A percentile compares a stretch with the other conserved stretches of the same genome.
phyloP scores from a whole-genome alignment of 1,140 invertebrate species.

The Thrips palmi region DNA sequence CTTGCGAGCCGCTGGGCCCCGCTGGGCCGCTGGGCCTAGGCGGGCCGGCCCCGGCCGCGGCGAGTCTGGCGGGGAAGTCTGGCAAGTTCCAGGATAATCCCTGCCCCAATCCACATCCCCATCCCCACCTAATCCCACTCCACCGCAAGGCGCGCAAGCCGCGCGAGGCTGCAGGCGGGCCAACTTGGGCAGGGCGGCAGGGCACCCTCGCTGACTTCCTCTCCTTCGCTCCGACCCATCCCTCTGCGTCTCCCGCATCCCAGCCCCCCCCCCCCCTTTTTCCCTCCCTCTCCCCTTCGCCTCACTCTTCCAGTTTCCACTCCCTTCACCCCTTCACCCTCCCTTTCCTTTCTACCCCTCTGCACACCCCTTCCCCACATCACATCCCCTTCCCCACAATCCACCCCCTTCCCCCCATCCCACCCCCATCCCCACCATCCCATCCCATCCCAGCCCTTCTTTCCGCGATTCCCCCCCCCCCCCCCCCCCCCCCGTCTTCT shows the following conservation, averaged over 20 bases:
- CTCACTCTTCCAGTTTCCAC: conserved; percentile 15
- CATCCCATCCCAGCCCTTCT: neutral
- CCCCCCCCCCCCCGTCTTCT: conserved; percentile 8
- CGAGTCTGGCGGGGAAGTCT: too few species aligned
- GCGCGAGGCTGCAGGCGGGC: too few species aligned
- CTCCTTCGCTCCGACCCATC: conserved; percentile 7
- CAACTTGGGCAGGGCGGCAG: too few species aligned
- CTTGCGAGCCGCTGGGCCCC: too few species aligned
- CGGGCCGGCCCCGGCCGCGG: too few species aligned
- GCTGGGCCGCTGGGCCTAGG: too few species aligned
- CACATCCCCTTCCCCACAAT: conserved; percentile 1
- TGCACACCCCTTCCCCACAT: conserved; percentile 11
- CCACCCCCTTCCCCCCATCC: neutral
- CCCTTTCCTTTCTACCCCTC: conserved; percentile 7
- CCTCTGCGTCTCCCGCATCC: conserved; percentile 11
- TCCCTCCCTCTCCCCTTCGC: conserved; percentile 13
- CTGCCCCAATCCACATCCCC: too few species aligned
- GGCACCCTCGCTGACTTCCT: conserved; percentile 15
- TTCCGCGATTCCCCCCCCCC: conserved; percentile 4
- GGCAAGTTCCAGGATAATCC: too few species aligned
- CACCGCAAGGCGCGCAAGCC: too few species aligned
- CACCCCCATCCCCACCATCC: neutral
- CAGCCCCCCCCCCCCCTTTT: conserved; percentile 12
- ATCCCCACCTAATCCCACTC: too few species aligned
- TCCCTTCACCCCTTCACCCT: conserved; percentile 4